These are phyloP conservation scores for Papilio protenor DNA, from an alignment of 2,888 invertebrate genomes.

Conservation along the genomic window DNA sequence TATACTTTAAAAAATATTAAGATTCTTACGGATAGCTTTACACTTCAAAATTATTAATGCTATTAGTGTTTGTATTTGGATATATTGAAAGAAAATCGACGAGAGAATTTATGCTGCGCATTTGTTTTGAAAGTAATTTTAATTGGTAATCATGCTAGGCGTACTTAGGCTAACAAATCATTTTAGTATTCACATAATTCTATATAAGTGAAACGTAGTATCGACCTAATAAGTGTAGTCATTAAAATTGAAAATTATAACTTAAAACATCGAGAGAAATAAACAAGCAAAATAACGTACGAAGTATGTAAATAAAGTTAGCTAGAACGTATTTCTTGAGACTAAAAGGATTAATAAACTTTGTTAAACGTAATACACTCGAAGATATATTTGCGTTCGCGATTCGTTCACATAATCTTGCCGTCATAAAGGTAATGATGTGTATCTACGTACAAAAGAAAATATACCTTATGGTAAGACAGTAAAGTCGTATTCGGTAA, in stretches of 20 bases:
- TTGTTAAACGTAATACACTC: constrained; percentile 10
- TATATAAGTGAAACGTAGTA: no score
- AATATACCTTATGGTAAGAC: background rate
- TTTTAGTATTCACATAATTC: no score
- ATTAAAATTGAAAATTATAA: background rate
- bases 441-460: background rate
- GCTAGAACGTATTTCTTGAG: background rate
- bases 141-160: no score
- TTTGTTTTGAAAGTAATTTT: no score
- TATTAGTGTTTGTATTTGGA: no score
- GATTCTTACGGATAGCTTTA: background rate
- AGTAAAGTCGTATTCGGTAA: constrained; percentile 6
- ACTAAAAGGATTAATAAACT: constrained; percentile 9
- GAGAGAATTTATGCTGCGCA: no score
- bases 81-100: no score
- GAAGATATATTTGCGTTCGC: constrained; percentile 25
- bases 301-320: background rate
- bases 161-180: no score
- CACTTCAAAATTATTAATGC: background rate
- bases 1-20: constrained; percentile 41
- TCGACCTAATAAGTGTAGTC: no score
- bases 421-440: constrained; percentile 26
- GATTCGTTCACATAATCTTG: constrained; percentile 20
- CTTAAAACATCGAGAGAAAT: background rate
- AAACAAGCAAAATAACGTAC: background rate